Evolutionary conservation across 1,140 invertebrate genomes (phyloP).

Genomic region (Bombus polaris): DNA sequence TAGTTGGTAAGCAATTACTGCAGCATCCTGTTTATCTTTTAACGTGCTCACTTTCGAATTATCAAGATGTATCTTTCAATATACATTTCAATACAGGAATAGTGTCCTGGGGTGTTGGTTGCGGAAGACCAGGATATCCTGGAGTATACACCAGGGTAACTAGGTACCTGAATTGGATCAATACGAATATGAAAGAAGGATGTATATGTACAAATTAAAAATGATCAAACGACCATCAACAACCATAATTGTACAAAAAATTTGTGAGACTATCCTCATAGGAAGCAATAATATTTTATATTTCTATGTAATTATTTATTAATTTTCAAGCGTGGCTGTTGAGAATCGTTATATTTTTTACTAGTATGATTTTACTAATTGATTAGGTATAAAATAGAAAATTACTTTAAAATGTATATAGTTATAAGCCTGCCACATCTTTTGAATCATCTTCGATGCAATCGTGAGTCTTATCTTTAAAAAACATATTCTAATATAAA

Average conservation of each 20-base stretch:
- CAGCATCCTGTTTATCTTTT: not conserved
- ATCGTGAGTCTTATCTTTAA: not conserved
- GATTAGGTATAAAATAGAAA: too few species aligned
- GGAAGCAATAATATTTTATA: not conserved
- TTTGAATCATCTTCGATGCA: not conserved
- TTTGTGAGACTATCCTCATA: too few species aligned
- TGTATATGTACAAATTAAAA: conserved; percentile 82
- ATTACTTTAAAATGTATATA: not conserved
- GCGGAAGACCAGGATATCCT: conserved; percentile 85
- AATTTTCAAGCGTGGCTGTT: too few species aligned
- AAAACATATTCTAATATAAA: not conserved
- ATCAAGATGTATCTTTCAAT: not conserved
- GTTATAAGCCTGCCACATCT: not conserved
- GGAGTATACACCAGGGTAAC: conserved; percentile 89
- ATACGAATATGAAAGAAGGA: conserved; percentile 84
- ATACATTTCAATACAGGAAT: conserved; percentile 66
- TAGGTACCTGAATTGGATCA: conserved; percentile 87
- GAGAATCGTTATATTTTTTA: too few species aligned
- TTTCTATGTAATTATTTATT: not conserved
- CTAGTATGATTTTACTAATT: not conserved
- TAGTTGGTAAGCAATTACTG: conserved; percentile 85
- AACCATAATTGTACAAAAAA: not conserved
- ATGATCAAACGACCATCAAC: not conserved
- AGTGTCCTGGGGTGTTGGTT: conserved; percentile 87
- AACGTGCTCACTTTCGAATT: not conserved